Percentiles rank a stretch among this genome's conserved stretches.
phyloP scores from a whole-genome alignment of 2,888 invertebrate species.

The Drosophila falleni region DNA sequence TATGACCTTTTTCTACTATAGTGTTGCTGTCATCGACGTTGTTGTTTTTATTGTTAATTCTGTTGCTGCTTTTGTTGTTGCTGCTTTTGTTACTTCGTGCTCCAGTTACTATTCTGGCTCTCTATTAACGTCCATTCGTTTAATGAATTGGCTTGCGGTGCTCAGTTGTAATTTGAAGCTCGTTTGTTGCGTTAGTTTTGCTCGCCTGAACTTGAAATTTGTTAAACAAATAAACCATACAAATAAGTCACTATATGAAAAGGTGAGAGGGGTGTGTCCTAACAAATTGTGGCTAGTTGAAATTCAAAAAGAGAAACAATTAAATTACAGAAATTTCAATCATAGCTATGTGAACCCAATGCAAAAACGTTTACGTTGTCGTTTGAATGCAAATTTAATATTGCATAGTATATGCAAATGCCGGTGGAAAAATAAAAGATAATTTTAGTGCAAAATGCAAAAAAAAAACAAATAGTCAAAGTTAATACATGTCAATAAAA shows the following conservation, averaged over 20 bases:
- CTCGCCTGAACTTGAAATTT: slow-evolving; percentile 74
- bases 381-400: slow-evolving; percentile 22
- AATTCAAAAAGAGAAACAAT: slow-evolving; percentile 36
- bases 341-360: slow-evolving; percentile 6
- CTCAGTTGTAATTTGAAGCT: slow-evolving; percentile 81
- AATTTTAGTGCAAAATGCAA: slow-evolving; percentile 30
- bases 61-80: slow-evolving; percentile 20
- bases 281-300: slow-evolving; percentile 55
- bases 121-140: slow-evolving; percentile 49
- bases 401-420: slow-evolving; percentile 26
- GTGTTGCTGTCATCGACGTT: slow-evolving; percentile 29
- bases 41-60: slow-evolving; percentile 10
- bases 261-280: slow-evolving; percentile 45
- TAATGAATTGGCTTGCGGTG: slow-evolving; percentile 64
- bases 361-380: slow-evolving; percentile 32
- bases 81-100: slow-evolving; percentile 56
- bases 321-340: slow-evolving; percentile 27
- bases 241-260: slow-evolving; percentile 20
- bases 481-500: slow-evolving; percentile 23
- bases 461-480: slow-evolving; percentile 30
- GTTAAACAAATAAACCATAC: slow-evolving; percentile 40
- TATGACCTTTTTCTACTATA: slow-evolving; percentile 49
- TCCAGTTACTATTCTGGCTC: slow-evolving; percentile 67
- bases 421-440: slow-evolving; percentile 12
- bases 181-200: slow-evolving; percentile 73